A percentile compares a stretch with the other conserved stretches of the same genome.
phyloP scores from a whole-genome alignment of 1,140 invertebrate species.

The Cotesia glomerata region DNA sequence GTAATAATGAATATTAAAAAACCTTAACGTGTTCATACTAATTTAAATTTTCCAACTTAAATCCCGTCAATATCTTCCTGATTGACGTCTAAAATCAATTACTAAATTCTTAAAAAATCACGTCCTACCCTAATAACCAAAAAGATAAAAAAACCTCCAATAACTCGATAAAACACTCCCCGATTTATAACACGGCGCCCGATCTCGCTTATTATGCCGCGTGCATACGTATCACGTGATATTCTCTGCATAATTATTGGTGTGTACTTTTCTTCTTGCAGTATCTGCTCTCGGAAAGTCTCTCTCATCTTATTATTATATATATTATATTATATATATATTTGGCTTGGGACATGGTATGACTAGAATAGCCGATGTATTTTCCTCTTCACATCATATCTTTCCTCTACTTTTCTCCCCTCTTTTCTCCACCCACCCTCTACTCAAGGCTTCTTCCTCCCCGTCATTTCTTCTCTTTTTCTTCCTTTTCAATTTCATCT shows the following conservation, averaged over 20 bases:
- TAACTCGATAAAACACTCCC: neutral
- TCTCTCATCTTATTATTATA: no score
- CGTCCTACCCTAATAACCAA: no score
- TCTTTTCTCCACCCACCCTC: neutral
- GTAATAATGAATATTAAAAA: no score
- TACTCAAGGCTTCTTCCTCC: neutral
- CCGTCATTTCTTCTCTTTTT: neutral
- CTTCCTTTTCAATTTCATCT: no score
- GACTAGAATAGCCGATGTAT: slow-evolving; percentile 12
- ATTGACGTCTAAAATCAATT: no score
- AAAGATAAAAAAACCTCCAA: no score
- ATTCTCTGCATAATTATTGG: slow-evolving; percentile 30
- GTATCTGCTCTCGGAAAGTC: no score
- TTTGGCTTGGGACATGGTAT: neutral
- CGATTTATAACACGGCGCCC: no score
- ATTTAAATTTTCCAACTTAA: no score
- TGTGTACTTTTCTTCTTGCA: slow-evolving; percentile 7
- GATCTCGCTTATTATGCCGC: slow-evolving; percentile 20
- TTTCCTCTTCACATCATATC: neutral
- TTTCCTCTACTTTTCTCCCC: neutral
- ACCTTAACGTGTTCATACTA: no score
- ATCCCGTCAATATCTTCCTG: no score
- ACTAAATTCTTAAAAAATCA: no score
- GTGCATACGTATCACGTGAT: slow-evolving; percentile 11
- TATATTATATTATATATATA: slow-evolving; percentile 9